A percentile compares a stretch with the other conserved stretches of the same genome.
Conservation (phyloP, 64 coral and sea anemone species). For the Anthopleura sola region DNA sequence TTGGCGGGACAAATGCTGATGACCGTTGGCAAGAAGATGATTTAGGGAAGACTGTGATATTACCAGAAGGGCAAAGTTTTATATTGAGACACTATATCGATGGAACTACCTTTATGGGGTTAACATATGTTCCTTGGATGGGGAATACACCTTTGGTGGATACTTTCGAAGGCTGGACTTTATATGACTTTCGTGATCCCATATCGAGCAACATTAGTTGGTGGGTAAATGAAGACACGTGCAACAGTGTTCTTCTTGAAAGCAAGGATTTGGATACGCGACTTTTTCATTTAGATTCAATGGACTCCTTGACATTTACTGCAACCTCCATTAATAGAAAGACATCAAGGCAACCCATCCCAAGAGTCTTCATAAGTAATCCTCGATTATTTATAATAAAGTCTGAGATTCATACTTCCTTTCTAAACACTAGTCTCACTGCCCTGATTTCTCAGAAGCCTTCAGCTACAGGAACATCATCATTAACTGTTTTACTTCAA, state of each 20-base stretch:
- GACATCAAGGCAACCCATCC: slow-evolving; percentile 1
- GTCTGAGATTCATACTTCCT: slow-evolving; percentile 24
- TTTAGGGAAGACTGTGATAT: slow-evolving; percentile 69
- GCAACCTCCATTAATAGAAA: slow-evolving; percentile 33
- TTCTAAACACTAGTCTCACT: slow-evolving; percentile 57
- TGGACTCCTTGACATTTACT: slow-evolving; percentile 54
- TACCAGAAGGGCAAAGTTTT: slow-evolving; percentile 58
- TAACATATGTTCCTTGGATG: not conserved
- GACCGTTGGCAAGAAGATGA: slow-evolving; percentile 57
- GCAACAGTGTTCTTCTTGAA: slow-evolving; percentile 54
- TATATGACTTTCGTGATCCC: slow-evolving; percentile 18
- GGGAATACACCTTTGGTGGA: slow-evolving; percentile 41
- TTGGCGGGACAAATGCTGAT: not conserved
- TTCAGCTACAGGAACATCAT: slow-evolving; percentile 57
- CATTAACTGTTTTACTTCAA: slow-evolving; percentile 60
- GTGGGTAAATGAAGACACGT: slow-evolving; percentile 86
- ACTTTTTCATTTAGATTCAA: slow-evolving; percentile 81
- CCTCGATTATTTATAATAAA: slow-evolving; percentile 50
- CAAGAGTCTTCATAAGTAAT: slow-evolving; percentile 60
- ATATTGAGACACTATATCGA: slow-evolving; percentile 51
- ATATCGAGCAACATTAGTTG: slow-evolving; percentile 42
- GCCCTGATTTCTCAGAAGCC: slow-evolving; percentile 61
- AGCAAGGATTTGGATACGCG: slow-evolving; percentile 21
- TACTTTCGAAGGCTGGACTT: not conserved
- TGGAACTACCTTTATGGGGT: slow-evolving; percentile 33